Base-by-base conservation (phyloP, 2,113 vertebrate species). In the Petroica traversi region DNA sequence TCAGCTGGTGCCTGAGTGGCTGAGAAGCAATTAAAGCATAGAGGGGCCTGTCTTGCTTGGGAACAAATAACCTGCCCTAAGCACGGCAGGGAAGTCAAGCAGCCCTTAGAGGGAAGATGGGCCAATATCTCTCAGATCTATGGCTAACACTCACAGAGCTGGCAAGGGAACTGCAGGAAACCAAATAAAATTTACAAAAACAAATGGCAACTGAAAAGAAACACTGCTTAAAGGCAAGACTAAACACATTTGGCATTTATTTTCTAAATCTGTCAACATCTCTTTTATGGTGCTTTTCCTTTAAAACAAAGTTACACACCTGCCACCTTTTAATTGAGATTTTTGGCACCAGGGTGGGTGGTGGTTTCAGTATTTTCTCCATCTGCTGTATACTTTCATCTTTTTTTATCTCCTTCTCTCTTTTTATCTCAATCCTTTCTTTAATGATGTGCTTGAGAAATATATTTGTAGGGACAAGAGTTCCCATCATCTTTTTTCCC, bases 1-100 rank as follows among this genome's bases (percentile, higher is more conserved):
- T 85, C 66, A 40, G 88, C 89, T 93, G 95, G 94, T 94, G 93
- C 93, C 96, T 88, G 93, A 69, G 71, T 92, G 96, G 89, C 93
- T 93, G 92, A 4, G 14, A 72, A 89, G 87, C 86, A 89, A 87
- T 92, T 78, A 89, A 87, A 93, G 73, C 89, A 78, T 80, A 84
- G 40, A 89, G 57, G 41, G 58, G 41, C 69, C 54, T 82, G 89
- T 66, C 81, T 84, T 78, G 33, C 69, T 68, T 38, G 71, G 84
- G 77, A 95, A 94, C 74, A 52, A 89, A 89, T 43, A 78, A 92
- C 89, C 84, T 95, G 94, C 87, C 75, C 41, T 38, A 34, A 80
- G 78, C 87, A 40, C 79, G 73, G 88, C 74, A 2, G 67, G 69
- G 79, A 51, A 75, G 49, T 28, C 5, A 4, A 64, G 69, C 49